These are phyloP conservation scores for Oreochromis grahami DNA, from an alignment of 2,797 vertebrate species.

Conservation along the genomic window DNA sequence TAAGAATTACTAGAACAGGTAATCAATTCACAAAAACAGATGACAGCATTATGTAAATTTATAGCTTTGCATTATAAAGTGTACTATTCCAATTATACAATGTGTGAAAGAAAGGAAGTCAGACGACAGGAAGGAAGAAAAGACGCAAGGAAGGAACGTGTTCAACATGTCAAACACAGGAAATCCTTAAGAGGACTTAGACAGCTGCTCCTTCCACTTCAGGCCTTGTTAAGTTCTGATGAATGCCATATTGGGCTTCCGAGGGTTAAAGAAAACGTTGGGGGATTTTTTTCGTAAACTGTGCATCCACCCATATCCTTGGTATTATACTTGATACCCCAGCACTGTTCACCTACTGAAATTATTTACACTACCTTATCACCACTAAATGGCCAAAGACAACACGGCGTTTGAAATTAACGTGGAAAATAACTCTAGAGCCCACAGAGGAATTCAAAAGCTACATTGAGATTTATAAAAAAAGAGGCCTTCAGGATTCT, in stretches of 20 bases:
- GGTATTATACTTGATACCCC: not conserved
- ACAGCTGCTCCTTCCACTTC: constrained; percentile 42
- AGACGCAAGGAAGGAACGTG: not conserved
- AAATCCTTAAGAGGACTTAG: constrained; percentile 31
- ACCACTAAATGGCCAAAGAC: not conserved
- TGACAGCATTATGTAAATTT: not conserved
- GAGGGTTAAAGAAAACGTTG: constrained; percentile 12
- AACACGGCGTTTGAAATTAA: not conserved
- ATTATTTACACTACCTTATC: not conserved
- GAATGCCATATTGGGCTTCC: not conserved
- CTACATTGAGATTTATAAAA: not conserved
- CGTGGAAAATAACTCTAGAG: not conserved
- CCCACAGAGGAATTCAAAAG: not conserved
- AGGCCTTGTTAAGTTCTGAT: constrained; percentile 42
- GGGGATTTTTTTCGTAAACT: constrained; percentile 1
- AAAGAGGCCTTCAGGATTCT: not conserved
- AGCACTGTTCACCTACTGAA: not conserved
- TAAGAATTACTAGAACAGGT: not conserved
- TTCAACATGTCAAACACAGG: constrained; percentile 31
- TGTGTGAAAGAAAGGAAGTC: not conserved
- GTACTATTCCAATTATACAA: not conserved
- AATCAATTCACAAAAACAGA: not conserved
- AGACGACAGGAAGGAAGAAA: not conserved
- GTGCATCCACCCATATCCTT: not conserved
- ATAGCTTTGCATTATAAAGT: not conserved